Evolutionary conservation across 1,140 invertebrate species (phyloP), one percentile per base, ranked within the genome.

Genomic region (Chironomus striatipennis): DNA sequence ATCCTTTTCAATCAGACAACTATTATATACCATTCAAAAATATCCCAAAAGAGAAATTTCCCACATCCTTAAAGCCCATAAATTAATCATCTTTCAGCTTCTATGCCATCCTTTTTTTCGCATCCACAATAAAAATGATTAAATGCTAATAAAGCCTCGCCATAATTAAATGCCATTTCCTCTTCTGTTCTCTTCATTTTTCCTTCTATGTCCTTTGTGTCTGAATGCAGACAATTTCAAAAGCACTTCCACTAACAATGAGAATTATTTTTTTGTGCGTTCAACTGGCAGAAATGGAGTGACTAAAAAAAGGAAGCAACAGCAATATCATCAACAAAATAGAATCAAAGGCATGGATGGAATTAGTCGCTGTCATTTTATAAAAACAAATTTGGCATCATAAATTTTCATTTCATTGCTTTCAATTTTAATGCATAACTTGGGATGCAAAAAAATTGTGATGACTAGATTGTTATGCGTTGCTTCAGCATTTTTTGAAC

Each of bases 341-440:
- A n/a, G 24, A 34, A 34, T 34, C 24, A 34, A 34, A 34, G 24
- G 24, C 24, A 34, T 34, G 24, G 24, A 57, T 57, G n/a, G n/a
- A 57, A 57, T 57, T 57, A 57, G 47, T 57, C 47, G 47, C 47
- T 10, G 8, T 57, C 47, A 5, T 57, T n/a, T 57, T 57, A 57
- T 57, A 10, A 57, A n/a, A 57, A 57, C 47, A 57, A 57, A 57
- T 57, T 57, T 57, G 47, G 12, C n/a, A 57, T 57, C 47, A 57
- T 57, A 57, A 57, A 57, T 57, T 57, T 57, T 57, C 47, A 15
- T 57, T 47, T 34, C 24, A 34, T 34, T 34, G 24, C 24, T 34
- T 34, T 34, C 2, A 1, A 34, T 34, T 34, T 34, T 34, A 34
- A 5, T n/a, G n/a, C n/a, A n/a, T n/a, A n/a, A n/a, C n/a, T n/a